Percentiles rank a stretch among this genome's conserved stretches.
phyloP scores from a whole-genome alignment of 2,888 invertebrate species.

The Drosophila borborema region DNA sequence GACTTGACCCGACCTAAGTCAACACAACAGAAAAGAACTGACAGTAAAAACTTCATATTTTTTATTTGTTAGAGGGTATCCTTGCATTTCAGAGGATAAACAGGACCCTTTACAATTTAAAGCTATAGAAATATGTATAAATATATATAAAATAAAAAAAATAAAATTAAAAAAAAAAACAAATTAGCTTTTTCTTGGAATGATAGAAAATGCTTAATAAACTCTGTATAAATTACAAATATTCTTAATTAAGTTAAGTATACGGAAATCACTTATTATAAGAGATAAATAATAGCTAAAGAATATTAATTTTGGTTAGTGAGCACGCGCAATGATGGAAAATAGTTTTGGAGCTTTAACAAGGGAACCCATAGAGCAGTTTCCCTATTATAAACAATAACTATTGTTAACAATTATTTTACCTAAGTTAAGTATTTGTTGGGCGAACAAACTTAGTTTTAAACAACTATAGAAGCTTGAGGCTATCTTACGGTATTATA shows the following conservation, averaged over 20 bases:
- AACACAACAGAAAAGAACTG: not conserved
- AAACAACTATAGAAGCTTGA: too few relatives aligned
- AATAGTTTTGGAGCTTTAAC: not conserved
- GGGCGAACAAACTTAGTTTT: too few relatives aligned
- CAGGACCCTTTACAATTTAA: not conserved
- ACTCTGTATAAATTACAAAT: not conserved
- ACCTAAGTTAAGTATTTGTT: too few relatives aligned
- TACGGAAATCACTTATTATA: too few relatives aligned
- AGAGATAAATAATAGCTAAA: not conserved
- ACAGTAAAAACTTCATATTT: not conserved
- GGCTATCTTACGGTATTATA: too few relatives aligned
- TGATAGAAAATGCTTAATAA: too few relatives aligned
- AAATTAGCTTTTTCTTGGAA: too few relatives aligned
- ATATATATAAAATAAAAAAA: too few relatives aligned
- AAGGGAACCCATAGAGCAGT: not conserved
- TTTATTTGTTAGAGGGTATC: not conserved
- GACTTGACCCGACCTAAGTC: constrained; percentile 2
- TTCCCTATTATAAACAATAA: too few relatives aligned
- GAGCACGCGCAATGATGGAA: too few relatives aligned
- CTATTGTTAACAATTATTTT: not conserved
- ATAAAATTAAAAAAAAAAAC: too few relatives aligned
- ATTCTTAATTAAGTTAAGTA: not conserved
- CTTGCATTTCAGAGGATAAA: not conserved
- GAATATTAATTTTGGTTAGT: not conserved
- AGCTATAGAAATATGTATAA: too few relatives aligned